Evolutionary conservation across 2,888 invertebrate genomes (phyloP), one percentile per base, ranked within the genome.

Genomic region (Bellardia pandia): DNA sequence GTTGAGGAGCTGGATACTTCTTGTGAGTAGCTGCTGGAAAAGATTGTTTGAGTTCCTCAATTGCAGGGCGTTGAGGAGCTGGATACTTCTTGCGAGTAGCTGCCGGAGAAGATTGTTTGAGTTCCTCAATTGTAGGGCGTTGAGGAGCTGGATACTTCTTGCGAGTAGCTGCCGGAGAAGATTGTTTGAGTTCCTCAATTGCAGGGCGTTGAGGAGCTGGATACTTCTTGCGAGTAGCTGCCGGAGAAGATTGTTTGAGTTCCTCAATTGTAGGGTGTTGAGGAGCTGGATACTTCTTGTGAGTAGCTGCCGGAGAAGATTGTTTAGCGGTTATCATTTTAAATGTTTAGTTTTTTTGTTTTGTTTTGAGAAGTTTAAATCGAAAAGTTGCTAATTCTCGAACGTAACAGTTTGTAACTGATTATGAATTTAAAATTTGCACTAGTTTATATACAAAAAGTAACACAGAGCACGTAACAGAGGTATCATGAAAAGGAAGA

Each of bases 321-420:
- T 53, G 33, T 64, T 71, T 40, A 6, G 16, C 30, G 4, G 53
- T 23, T 45, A 74, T 74, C 62, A 78, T 81, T 9, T 51, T 71
- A 5, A 16, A 79, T 0, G 40, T n/a, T 33, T 23, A 7, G 58
- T 2, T 53, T 77, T 60, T 6, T n/a, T n/a, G n/a, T n/a, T n/a
- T n/a, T n/a, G n/a, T n/a, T n/a, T n/a, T n/a, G n/a, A n/a, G n/a
- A 40, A 14, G 8, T 33, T 60, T 51, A 45, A 56, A 7, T 0
- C 48, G 3, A 14, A 72, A 53, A 51, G 7, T 81, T 72, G 40
- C 33, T 1, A 45, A 16, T 14, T 48, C 66, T 72, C 13, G 53
- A 30, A 80, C 85, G 76, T 72, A 56, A 53, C 33, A 85, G 64
- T 85, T 80, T 71, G 75, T 13, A 76, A 80, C 75, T 85, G 60